Evolutionary conservation across 35 echinoderm and acorn worm species (phyloP), one percentile per base, ranked within the genome.

Genomic region (Apostichopus parvimensis): DNA sequence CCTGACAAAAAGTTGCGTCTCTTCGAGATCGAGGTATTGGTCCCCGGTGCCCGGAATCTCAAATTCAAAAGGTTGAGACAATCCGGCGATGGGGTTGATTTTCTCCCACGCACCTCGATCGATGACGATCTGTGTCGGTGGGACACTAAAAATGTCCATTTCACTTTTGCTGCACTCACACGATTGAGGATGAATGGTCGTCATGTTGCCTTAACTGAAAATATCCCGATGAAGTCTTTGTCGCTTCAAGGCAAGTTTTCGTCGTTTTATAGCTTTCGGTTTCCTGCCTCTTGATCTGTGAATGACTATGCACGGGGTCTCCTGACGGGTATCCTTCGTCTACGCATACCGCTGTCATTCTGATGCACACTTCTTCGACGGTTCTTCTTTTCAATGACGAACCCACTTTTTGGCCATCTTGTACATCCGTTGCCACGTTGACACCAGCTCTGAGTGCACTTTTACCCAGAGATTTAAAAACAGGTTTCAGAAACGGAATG

Each of bases 11-110:
- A 94, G 78, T 21, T 91, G 54, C 57, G 75, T 91, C 66, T 90
- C 59, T 57, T 61, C 52, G 10, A 94, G 54, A 89, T 94, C 93
- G 10, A 86, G 22, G 78, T 94, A 94, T 79, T 93, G 82, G 57
- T 93, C 92, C 6, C 68, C 73, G 24, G 76, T 85, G 12, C 91
- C 78, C 5, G 78, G 9, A 54, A 94, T 79, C 15, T 71, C 53
- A 45, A 94, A 94, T 68, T 94, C 72, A n/a, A 86, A 85, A 11
- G 93, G 88, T 54, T 28, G 45, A 6, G 85, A 66, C 14, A 87
- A 65, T 5, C 85, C 57, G 6, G 85, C 57, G 28, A 87, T n/a
- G 64, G 85, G 85, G 28, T 66, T 87, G 57, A 87, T 87, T 87
- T 87, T 87, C 28, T 65, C 85, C 57, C 6, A 87, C 5, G 12